Evolutionary conservation across 64 coral and sea anemone genomes (phyloP), one percentile per base, ranked within the genome.

Genomic region (Anthopleura sola): DNA sequence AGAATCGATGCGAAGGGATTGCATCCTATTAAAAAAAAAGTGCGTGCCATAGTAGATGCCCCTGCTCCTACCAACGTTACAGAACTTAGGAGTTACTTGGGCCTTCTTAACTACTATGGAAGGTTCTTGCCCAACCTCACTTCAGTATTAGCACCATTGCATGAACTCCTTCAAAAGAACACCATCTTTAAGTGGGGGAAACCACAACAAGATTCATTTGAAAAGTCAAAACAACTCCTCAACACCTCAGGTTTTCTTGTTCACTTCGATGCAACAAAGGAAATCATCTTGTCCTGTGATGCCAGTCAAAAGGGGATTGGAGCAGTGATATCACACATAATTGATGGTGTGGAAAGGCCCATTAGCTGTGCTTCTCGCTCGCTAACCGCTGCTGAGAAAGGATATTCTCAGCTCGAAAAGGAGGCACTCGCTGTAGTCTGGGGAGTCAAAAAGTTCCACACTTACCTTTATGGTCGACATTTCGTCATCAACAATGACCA

Each of bases 41-140:
- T 82, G 18, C 36, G 53, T 6, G 86, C 78, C 20, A 82, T 88
- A 17, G 55, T 82, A 26, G 86, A 88, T 49, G 86, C 86, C n/a
- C 86, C 86, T 18, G 49, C 44, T 4, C 86, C 86, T 17, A 81
- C 36, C 18, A 88, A 80, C 58, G 54, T 88, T 38, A n/a, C 76
- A 36, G 86, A 88, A n/a, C 37, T 88, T 29, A 78, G 57, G 21
- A 56, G 76, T 57, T 88, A 66, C 38, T 56, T 88, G 47, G 86
- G 86, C 57, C 86, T 88, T 15, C 37, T 82, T 37, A 88, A 88
- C 75, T 88, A 82, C 75, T 88, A 88, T 75, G 56, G 28, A 48
- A 92, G 75, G 36, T 88, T 92, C n/a, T 84, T 88, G 55, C 91
- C 86, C 0, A 92, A 85, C 21, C 60, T 88, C 17, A 88, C 86